Percentiles rank a stretch among this genome's conserved stretches.
Evolutionary conservation across 2,797 vertebrate genomes (phyloP).

Genomic region (Rhodeus uyekii): DNA sequence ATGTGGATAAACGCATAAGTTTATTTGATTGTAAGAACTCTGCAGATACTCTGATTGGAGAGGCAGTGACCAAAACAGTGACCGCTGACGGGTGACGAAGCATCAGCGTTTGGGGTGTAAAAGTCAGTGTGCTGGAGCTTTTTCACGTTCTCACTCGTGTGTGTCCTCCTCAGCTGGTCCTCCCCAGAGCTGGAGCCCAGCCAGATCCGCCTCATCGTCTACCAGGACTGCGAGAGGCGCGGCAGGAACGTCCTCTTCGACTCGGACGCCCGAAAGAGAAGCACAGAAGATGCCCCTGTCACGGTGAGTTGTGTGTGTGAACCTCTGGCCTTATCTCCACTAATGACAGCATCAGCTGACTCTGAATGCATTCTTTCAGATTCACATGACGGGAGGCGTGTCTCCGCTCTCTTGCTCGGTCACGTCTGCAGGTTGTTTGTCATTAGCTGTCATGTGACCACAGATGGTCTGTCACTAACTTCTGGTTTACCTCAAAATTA

Average conservation of each 20-base stretch:
- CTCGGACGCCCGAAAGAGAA: conserved; percentile 90
- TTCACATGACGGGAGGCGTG: conserved; percentile 72
- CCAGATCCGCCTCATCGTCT: conserved; percentile 96
- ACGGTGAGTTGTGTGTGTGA: no score
- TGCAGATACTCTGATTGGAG: no score
- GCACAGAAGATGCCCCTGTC: conserved; percentile 84
- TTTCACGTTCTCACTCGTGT: background rate
- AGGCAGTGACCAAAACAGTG: no score
- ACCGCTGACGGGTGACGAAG: no score
- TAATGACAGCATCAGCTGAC: no score
- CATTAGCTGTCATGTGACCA: conserved; percentile 47
- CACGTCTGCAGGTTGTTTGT: conserved; percentile 47
- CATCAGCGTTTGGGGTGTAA: no score
- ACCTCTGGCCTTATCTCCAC: no score
- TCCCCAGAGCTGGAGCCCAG: conserved; percentile 92
- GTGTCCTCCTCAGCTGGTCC: conserved; percentile 86
- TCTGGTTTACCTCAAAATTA: background rate
- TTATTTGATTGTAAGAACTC: no score
- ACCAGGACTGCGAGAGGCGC: conserved; percentile 97
- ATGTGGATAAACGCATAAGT: no score
- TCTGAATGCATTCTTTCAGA: conserved; percentile 73
- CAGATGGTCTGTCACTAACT: background rate
- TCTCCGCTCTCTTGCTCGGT: conserved; percentile 18
- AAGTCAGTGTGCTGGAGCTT: background rate
- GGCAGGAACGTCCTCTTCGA: conserved; percentile 98